Conservation (phyloP, 2,797 vertebrate genomes). For the Channallabes apus region DNA sequence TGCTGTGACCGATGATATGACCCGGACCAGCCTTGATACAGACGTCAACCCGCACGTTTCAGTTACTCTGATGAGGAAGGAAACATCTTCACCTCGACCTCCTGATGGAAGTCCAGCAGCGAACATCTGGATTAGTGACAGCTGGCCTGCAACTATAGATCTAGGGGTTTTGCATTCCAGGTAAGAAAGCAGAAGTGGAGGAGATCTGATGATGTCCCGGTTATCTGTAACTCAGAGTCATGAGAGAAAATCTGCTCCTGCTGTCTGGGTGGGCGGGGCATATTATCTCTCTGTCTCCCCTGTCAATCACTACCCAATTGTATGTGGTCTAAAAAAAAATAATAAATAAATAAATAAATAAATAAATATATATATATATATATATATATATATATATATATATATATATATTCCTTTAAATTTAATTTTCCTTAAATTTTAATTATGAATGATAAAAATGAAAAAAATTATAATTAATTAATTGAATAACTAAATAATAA, state of each 20-base stretch:
- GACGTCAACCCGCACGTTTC: neutral
- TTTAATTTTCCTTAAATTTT: too few species aligned
- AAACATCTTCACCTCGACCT: neutral
- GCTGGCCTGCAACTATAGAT: neutral
- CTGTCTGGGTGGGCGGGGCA: neutral
- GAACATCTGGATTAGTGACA: neutral
- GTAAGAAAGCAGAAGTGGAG: neutral
- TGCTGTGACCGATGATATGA: neutral
- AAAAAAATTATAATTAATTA: neutral
- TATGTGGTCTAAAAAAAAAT: neutral
- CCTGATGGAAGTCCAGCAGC: neutral
- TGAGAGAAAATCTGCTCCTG: neutral
- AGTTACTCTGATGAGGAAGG: neutral
- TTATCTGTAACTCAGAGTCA: neutral
- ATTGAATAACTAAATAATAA: too few species aligned
- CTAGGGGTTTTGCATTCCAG: neutral
- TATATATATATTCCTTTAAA: too few species aligned
- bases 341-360: neutral
- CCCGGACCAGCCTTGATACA: too few species aligned
- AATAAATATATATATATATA: too few species aligned
- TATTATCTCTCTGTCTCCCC: neutral
- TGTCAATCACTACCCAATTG: constrained; percentile 1
- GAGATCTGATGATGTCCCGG: neutral
- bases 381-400: too few species aligned
- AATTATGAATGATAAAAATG: neutral